These are phyloP conservation scores for Apistogramma diplotaenia DNA, from an alignment of 2,113 vertebrate genomes.

Conservation along the genomic window DNA sequence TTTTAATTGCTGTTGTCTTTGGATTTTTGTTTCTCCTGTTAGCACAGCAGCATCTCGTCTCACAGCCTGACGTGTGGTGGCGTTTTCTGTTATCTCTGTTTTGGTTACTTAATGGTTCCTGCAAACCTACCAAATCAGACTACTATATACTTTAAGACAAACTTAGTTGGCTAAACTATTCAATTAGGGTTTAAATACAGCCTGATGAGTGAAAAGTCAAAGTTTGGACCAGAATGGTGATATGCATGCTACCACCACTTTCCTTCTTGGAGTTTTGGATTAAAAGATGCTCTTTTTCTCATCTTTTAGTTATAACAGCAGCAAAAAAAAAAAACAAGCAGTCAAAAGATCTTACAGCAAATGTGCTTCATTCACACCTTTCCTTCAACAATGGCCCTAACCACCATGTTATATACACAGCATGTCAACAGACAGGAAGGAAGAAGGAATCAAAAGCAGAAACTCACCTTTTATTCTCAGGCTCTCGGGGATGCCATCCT, in stretches of 20 bases:
- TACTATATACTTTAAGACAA: background rate
- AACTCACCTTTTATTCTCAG: constrained; percentile 76
- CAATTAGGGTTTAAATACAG: background rate
- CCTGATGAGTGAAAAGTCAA: background rate
- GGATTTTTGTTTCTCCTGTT: background rate
- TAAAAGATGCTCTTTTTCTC: background rate
- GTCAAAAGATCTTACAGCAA: background rate
- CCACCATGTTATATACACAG: background rate
- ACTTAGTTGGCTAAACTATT: background rate
- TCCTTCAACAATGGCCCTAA: background rate
- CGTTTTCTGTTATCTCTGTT: too few relatives aligned
- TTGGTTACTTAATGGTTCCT: background rate
- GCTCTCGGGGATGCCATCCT: constrained; percentile 74
- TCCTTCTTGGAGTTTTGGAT: background rate
- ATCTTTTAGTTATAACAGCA: background rate
- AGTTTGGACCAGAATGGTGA: background rate
- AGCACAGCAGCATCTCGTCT: background rate
- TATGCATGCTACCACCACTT: background rate
- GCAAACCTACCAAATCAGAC: too few relatives aligned
- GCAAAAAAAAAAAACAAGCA: background rate
- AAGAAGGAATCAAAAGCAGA: background rate
- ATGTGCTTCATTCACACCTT: background rate
- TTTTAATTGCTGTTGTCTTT: background rate
- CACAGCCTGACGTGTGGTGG: background rate
- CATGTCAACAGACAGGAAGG: background rate